Evolutionary conservation across 2,888 invertebrate species (phyloP), one percentile per base, ranked within the genome.

Genomic region (Catocala nupta): DNA sequence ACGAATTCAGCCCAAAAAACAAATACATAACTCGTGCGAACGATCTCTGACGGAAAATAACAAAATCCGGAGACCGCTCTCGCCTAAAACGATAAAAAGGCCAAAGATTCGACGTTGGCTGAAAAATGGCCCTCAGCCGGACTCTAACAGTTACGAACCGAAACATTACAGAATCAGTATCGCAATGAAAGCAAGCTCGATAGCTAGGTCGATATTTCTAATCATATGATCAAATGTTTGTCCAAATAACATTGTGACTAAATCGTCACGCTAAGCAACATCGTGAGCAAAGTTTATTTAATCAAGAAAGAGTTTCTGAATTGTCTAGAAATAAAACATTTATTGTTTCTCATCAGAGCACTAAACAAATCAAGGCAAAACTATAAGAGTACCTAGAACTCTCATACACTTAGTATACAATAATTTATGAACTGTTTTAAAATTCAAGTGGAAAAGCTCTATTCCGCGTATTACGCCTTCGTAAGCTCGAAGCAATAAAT

Each of bases 1-100:
- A 43, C n/a, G 48, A 63, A 65, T 70, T 64, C 52, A 16, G 8
- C 50, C 39, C 55, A 70, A 74, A 72, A 73, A 74, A 76, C 70
- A 74, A 73, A 74, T 74, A 74, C 68, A 74, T 76, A 74, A 74
- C 71, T 73, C 77, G 63, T 62, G 45, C 59, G 58, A 77, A 73
- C 67, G 62, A 73, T 68, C 53, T 65, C 50, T 59, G 65, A 53
- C 62, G 61, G 61, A 62, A 75, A 70, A 75, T 77, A 77, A 75
- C 68, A 73, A 71, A 70, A 71, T 71, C 51, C 25, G 59, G 65
- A 73, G 57, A 50, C 57, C 59, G 71, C 53, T 53, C 52, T 68
- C 59, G 63, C 56, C 65, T 68, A 57, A 70, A 71, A 57, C 65
- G 68, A 68, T 73, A 77, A 74, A 71, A 73, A 61, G 52, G 72